Base-by-base conservation (phyloP, 2,113 vertebrate species). In the Epinephelus fuscoguttatus region DNA sequence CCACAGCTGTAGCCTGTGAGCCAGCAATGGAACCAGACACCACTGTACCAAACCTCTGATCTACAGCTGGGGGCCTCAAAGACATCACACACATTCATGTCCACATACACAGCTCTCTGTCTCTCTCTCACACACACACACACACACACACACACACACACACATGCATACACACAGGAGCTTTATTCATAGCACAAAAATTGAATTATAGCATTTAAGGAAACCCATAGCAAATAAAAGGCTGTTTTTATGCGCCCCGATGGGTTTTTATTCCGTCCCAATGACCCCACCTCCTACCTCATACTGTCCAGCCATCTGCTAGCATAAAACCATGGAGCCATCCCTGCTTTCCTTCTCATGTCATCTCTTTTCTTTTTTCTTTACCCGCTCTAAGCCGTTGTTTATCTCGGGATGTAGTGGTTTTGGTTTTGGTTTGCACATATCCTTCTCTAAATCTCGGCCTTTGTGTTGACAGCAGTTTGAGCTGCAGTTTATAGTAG, bases 301-400 rank as follows among this genome's bases (percentile, higher is more conserved):
- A 85, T 56, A 89, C 87, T 85, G 88, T 80, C 82, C 75, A 72
- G 82, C 91, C 91, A 91, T 94, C 90, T 93, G 91, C 76, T 81
- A 6, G 68, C 52, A 57, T 47, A 37, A 78, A 82, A 77, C 55
- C 76, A 80, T 23, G 52, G 50, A 78, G 74, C 72, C 50, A 9
- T 62, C 40, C 60, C 72, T 50, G 13, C 69, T 73, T 25, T 49
- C 9, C 80, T 60, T 70, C 78, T 68, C 70, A 59, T 52, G 59
- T 86, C 45, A 42, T 75, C 23, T 47, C 10, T 52, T 52, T 33
- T 47, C 45, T 60, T 50, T 33, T 47, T 52, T 40, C 5, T 33
- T 1, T n/a, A 7, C 60, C 45, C 19, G 0, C 70, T 66, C 49
- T 14, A 17, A 76, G 64, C 52, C n/a, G 69, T 84, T 91, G 84